Percentiles rank a stretch among this genome's conserved stretches.
phyloP scores from a whole-genome alignment of 2,797 vertebrate species.

The Clarias platycephalus region DNA sequence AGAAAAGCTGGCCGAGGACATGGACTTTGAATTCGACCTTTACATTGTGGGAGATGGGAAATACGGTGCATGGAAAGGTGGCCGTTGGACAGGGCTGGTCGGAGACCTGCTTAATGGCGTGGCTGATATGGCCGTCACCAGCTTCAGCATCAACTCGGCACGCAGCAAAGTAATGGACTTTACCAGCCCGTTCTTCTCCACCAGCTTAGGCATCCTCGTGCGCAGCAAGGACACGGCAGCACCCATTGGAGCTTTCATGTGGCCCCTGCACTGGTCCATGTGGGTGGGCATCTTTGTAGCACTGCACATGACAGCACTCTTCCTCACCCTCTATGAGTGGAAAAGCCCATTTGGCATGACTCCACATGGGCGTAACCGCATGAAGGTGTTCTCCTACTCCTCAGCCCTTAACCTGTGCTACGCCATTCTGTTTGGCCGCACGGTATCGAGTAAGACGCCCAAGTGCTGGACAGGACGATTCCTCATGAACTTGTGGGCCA shows the following conservation, averaged over 20 bases:
- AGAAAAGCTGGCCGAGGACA: conserved; percentile 78
- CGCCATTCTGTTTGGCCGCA: conserved; percentile 88
- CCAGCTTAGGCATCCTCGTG: conserved; percentile 89
- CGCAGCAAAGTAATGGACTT: conserved; percentile 89
- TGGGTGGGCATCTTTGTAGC: conserved; percentile 90
- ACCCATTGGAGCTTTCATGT: conserved; percentile 88
- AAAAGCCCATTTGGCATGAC: conserved; percentile 92
- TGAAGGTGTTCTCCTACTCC: conserved; percentile 88
- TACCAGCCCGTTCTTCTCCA: conserved; percentile 94
- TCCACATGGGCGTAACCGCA: conserved; percentile 85
- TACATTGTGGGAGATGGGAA: conserved; percentile 91
- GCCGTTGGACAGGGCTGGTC: conserved; percentile 87
- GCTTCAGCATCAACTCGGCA: conserved; percentile 90
- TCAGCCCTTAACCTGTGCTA: conserved; percentile 93
- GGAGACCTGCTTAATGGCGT: conserved; percentile 83
- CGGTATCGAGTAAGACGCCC: conserved; percentile 88
- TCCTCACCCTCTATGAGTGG: conserved; percentile 92
- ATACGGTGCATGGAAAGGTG: conserved; percentile 82
- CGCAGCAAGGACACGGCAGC: conserved; percentile 84
- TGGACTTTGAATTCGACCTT: conserved; percentile 83
- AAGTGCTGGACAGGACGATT: conserved; percentile 95
- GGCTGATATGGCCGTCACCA: conserved; percentile 91
- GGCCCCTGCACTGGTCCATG: conserved; percentile 94
- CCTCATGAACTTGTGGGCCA: conserved; percentile 97
- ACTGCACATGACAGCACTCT: conserved; percentile 85